phyloP scores from a whole-genome alignment of 2,797 vertebrate species.

The Sparus aurata region DNA sequence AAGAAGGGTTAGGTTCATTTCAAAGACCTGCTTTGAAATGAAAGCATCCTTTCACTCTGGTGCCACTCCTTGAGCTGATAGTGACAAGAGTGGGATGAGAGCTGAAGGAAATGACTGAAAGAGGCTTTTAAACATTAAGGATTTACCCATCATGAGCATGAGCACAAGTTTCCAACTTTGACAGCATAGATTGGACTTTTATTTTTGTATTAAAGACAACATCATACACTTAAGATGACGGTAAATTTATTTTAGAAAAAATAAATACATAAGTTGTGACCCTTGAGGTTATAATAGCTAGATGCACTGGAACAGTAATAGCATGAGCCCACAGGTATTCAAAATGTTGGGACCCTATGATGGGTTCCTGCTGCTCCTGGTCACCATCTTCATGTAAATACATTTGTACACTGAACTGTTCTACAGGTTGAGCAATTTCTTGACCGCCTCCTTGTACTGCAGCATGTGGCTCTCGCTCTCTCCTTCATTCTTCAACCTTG shows the following conservation, averaged over 20 bases:
- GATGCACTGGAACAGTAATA: background rate
- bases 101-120: constrained; percentile 21
- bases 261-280: constrained; percentile 54
- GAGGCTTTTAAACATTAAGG: constrained; percentile 38
- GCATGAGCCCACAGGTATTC: background rate
- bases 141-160: background rate
- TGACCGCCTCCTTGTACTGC: constrained; percentile 93
- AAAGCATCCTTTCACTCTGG: constrained; percentile 73
- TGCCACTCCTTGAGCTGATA: constrained; percentile 15
- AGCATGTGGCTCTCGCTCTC: constrained; percentile 86
- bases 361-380: constrained; percentile 10
- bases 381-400: constrained; percentile 22
- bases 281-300: constrained; percentile 14
- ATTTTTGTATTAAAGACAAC: constrained; percentile 51
- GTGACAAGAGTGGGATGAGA: constrained; percentile 21
- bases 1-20: constrained; percentile 53
- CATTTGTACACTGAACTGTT: background rate
- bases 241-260: constrained; percentile 38
- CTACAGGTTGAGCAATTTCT: constrained; percentile 86
- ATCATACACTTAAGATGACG: constrained; percentile 8
- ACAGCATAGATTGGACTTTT: constrained; percentile 30
- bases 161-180: background rate
- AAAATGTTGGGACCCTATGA: constrained; percentile 3
- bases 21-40: constrained; percentile 42
- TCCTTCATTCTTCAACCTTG: constrained; percentile 91